Evolutionary conservation across 2,113 vertebrate species (phyloP), one percentile per base, ranked within the genome.

Genomic region (Strix aluco): DNA sequence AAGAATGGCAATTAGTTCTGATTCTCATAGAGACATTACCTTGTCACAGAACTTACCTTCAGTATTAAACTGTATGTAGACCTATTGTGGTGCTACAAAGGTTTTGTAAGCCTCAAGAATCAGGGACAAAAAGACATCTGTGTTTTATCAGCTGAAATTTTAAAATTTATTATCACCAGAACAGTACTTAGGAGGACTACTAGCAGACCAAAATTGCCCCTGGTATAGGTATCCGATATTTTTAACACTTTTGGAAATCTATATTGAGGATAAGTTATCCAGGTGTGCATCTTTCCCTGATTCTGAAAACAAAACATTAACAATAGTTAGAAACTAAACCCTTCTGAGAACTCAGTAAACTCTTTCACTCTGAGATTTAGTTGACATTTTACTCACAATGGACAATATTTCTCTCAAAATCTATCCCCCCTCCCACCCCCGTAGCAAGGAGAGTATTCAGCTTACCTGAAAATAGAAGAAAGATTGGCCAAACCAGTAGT

Each of bases 391-490:
- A 81, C 27, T 79, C 59, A 79, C 6, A 59, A 75, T 14, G 30
- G n/a, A 26, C 15, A 80, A 4, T 11, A 72, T 20, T 88, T 84
- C 10, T 69, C 75, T 42, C 5, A 57, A 80, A 88, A 87, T 67
- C 13, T 59, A 71, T 27, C 62, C 27, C 15, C 11, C 15, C 4
- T 57, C 32, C 46, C 54, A 70, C 10, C 12, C 15, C 29, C 54
- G 23, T 19, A 86, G 44, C 2, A 16, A 11, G 22, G 3, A 87
- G 5, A 74, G 7, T n/a, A 81, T 55, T 80, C 52, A 59, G 25
- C 97, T 98, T 97, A 99, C 99, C 99, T 99, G 99, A 75, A 99
- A 99, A 98, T 98, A 99, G 97, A 99, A 99, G 98, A 99, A 99
- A 40, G 99, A 99, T 94, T 99, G 99, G 16, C 99, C 99, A 46